A percentile compares a stretch with the other conserved stretches of the same genome.
Evolutionary conservation across 2,797 vertebrate species (phyloP).

Genomic region (Streptopelia turtur): DNA sequence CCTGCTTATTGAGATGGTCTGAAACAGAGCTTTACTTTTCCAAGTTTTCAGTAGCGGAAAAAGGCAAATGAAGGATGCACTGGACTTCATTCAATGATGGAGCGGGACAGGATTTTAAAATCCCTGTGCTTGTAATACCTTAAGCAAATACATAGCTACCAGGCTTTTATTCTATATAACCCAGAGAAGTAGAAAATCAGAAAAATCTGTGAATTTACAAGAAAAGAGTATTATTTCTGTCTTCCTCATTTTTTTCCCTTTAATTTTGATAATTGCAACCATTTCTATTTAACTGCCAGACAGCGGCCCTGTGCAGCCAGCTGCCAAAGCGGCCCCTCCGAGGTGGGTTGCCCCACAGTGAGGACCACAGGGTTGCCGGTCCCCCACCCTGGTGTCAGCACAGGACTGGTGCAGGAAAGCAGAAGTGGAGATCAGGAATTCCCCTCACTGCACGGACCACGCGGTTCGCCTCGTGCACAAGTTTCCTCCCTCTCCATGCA

Average conservation of each 20-base stretch:
- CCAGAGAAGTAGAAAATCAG: background rate
- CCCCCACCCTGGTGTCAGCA: background rate
- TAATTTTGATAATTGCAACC: background rate
- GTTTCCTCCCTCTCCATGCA: conserved; percentile 11
- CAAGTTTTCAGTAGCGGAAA: background rate
- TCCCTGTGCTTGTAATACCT: background rate
- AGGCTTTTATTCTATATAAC: background rate
- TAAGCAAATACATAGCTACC: background rate
- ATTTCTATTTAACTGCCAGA: background rate
- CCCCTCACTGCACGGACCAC: background rate
- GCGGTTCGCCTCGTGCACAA: background rate
- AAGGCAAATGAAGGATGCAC: background rate
- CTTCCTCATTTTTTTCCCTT: background rate
- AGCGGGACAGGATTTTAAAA: background rate
- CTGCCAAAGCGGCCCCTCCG: background rate
- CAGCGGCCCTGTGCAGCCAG: fast-evolving
- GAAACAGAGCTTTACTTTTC: background rate
- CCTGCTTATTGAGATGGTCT: background rate
- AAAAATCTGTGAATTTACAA: background rate
- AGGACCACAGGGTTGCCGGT: background rate
- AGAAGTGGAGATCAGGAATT: conserved; percentile 39
- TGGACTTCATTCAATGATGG: background rate
- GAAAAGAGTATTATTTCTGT: background rate
- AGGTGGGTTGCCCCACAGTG: background rate
- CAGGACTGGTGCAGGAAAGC: background rate